Percentiles rank a stretch among this genome's conserved stretches.
Conservation (phyloP, 2,797 vertebrate species). For the Mus caroli region DNA sequence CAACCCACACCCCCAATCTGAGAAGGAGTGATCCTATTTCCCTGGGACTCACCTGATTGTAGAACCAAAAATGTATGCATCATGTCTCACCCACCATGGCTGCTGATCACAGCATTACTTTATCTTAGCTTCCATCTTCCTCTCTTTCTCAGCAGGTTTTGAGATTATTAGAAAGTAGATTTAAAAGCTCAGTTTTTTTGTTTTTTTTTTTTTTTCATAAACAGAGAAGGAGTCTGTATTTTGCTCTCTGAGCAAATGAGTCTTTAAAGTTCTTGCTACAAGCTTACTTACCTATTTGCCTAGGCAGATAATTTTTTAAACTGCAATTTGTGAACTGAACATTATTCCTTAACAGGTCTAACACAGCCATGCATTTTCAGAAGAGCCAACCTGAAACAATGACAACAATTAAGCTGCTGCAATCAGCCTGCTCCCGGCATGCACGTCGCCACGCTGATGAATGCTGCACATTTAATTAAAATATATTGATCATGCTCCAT, state of each 20-base stretch:
- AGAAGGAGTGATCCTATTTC: neutral
- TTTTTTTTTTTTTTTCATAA: slow-evolving; percentile 3
- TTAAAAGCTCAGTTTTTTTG: neutral
- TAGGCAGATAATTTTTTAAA: slow-evolving; percentile 1
- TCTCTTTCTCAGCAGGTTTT: neutral
- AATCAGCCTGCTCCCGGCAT: slow-evolving; percentile 23
- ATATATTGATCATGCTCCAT: slow-evolving; percentile 78
- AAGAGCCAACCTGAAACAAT: slow-evolving; percentile 64
- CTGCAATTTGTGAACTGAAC: slow-evolving; percentile 45
- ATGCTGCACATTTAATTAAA: slow-evolving; percentile 81
- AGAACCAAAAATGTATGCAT: neutral
- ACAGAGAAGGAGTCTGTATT: neutral
- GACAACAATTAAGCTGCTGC: slow-evolving; percentile 52
- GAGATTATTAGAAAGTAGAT: neutral
- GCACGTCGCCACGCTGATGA: slow-evolving; percentile 56
- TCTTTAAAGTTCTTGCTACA: slow-evolving; percentile 7
- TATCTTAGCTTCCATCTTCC: neutral
- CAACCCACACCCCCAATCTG: neutral
- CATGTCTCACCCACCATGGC: neutral
- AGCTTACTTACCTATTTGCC: slow-evolving; percentile 24
- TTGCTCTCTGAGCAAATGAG: slow-evolving; percentile 7
- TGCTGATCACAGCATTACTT: neutral
- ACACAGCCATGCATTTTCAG: slow-evolving; percentile 22
- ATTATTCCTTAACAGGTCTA: slow-evolving; percentile 30
- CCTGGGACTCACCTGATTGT: neutral